A percentile compares a stretch with the other conserved stretches of the same genome.
These are phyloP conservation scores for Oryzias curvinotus DNA, from an alignment of 2,113 vertebrate genomes.

Conservation along the genomic window DNA sequence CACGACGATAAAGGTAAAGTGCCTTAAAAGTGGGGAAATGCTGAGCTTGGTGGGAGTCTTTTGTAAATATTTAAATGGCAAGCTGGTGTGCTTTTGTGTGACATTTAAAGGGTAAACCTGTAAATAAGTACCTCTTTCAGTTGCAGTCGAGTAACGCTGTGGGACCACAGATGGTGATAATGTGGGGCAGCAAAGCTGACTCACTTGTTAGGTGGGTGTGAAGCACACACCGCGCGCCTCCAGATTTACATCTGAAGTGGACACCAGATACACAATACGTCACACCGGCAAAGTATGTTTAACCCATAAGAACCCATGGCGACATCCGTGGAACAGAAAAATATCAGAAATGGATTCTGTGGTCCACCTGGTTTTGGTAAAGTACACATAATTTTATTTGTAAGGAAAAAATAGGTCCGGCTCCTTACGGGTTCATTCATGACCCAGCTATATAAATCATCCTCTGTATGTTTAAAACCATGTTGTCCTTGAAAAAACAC, in stretches of 20 bases:
- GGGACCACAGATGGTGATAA: conserved; percentile 5
- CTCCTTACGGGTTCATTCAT: too few species aligned
- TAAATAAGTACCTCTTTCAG: not conserved
- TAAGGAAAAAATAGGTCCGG: too few species aligned
- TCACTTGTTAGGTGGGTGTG: conserved; percentile 23
- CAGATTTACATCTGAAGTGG: conserved; percentile 9
- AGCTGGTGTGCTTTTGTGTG: too few species aligned
- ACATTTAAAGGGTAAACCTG: not conserved
- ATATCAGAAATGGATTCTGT: too few species aligned
- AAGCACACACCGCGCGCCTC: conserved; percentile 11
- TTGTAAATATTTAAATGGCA: too few species aligned
- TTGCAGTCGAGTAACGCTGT: not conserved
- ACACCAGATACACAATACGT: not conserved
- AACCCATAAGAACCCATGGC: too few species aligned
- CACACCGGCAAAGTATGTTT: not conserved
- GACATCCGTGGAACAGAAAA: too few species aligned
- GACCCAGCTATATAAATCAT: not conserved
- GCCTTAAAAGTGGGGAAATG: too few species aligned
- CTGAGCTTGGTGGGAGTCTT: too few species aligned
- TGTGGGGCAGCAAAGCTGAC: conserved; percentile 29
- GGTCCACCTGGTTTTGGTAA: too few species aligned
- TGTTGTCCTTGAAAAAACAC: not conserved
- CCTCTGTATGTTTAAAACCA: not conserved
- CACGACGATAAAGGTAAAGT: too few species aligned
- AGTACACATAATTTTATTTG: too few species aligned